These are phyloP conservation scores for Pegoplata infirma DNA, from an alignment of 2,888 invertebrate genomes.

Conservation along the genomic window DNA sequence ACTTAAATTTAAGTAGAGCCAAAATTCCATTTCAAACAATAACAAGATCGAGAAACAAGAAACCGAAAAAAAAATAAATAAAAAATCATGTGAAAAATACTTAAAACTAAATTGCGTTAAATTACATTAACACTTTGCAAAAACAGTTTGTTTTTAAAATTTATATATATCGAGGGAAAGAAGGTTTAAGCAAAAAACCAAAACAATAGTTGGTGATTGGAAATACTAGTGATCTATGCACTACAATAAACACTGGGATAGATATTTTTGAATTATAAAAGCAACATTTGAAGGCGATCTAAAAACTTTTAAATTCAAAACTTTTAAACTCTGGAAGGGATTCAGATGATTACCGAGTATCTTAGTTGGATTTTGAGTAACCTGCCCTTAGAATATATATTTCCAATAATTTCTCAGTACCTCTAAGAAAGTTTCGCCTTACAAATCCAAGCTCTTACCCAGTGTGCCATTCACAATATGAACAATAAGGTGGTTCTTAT, in stretches of 20 bases:
- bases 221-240: background rate
- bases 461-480: too few species aligned
- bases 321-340: too few species aligned
- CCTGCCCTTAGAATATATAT: too few species aligned
- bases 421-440: too few species aligned
- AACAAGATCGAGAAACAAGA: slow-evolving; percentile 9
- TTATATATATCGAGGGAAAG: background rate
- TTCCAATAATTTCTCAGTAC: too few species aligned
- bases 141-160: background rate
- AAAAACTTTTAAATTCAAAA: too few species aligned
- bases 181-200: background rate
- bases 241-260: background rate
- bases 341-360: too few species aligned
- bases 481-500: too few species aligned
- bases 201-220: background rate
- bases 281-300: too few species aligned
- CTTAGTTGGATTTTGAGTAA: too few species aligned
- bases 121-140: slow-evolving; percentile 62
- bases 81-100: slow-evolving; percentile 67
- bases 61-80: slow-evolving; percentile 6
- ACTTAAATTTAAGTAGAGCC: slow-evolving; percentile 44
- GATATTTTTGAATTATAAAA: too few species aligned
- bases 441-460: too few species aligned
- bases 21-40: slow-evolving; percentile 35
- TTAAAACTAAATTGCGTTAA: slow-evolving; percentile 63